These are phyloP conservation scores for Clarias laeviceps DNA, from an alignment of 2,797 vertebrate genomes.

Conservation along the genomic window DNA sequence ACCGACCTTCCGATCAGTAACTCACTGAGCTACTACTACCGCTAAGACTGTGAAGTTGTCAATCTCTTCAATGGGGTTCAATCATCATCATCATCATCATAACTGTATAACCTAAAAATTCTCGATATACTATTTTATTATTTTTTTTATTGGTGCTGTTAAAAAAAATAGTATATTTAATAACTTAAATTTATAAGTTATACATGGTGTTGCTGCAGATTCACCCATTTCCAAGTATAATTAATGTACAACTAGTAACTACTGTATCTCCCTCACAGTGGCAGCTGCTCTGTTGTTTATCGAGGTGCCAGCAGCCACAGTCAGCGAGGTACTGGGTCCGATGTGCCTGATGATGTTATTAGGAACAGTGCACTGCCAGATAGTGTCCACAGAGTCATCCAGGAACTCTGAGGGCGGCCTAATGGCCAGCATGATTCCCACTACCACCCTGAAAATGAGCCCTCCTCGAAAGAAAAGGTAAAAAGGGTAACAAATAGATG, in stretches of 20 bases:
- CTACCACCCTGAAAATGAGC: constrained; percentile 69
- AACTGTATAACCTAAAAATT: too few relatives aligned
- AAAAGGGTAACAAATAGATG: constrained; percentile 14
- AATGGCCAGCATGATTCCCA: constrained; percentile 68
- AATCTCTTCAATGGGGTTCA: too few relatives aligned
- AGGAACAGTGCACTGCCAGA: constrained; percentile 98
- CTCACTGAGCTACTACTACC: too few relatives aligned
- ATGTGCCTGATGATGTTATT: constrained; percentile 96
- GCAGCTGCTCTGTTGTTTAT: constrained; percentile 82
- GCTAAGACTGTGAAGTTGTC: too few relatives aligned
- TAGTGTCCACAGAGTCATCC: constrained; percentile 92
- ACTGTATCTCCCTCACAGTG: constrained; percentile 70
- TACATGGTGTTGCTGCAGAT: background rate
- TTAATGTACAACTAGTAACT: background rate
- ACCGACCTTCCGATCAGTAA: too few relatives aligned
- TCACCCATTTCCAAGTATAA: background rate
- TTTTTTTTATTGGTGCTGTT: too few relatives aligned
- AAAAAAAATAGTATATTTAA: too few relatives aligned
- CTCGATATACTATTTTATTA: too few relatives aligned
- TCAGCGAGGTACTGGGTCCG: constrained; percentile 88
- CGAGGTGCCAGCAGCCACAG: constrained; percentile 82
- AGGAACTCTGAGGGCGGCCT: constrained; percentile 73
- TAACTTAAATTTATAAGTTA: background rate
- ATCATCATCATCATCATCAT: too few relatives aligned
- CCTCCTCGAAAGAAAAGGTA: constrained; percentile 87